Base-by-base conservation (phyloP, 2,113 vertebrate genomes). In the Ranitomeya imitator region DNA sequence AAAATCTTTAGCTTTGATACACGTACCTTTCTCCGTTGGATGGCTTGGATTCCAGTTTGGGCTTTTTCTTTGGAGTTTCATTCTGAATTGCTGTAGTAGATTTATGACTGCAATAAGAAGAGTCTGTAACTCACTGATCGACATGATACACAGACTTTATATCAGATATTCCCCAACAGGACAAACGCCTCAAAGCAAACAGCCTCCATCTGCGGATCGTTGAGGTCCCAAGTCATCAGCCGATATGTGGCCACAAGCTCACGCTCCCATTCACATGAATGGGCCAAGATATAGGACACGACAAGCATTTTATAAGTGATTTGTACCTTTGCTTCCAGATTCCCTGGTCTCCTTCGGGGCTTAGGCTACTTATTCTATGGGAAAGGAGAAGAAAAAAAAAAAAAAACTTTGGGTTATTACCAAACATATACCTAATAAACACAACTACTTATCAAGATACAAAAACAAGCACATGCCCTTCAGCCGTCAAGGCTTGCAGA, bases 51-150 rank as follows among this genome's bases (percentile, higher is more conserved):
- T 99, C 98, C 95, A 99, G 95, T 96, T 99, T 99, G 95, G 97
- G 97, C 92, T 99, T 99, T 96, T 99, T 99, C 98, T 99, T 99
- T 97, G 98, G 98, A 95, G 97, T 97, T 96, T 99, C 98, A 95
- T 99, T 99, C 95, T 99, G 98, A 95, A 99, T 99, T 93, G 97
- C 95, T 95, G 96, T 93, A 92, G 97, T 97, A 89, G 97, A 97
- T 96, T 99, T 99, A 98, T 99, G 98, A 97, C 98, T 99, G 94
- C 18, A 79, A 79, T 15, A 21, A 87, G 14, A 86, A 78, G 13
- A 45, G 37, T 19, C 7, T 4, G 18, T 60, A 59, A 31, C 21
- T 60, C 15, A 59, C 21, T 26, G 69, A 21, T 8, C 13, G 65
- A 3, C 21, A 21, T 67, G 31, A 51, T 3, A 37, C 13, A 57